Conservation (phyloP, 2,797 vertebrate genomes). For the Sebastes vulpes region DNA sequence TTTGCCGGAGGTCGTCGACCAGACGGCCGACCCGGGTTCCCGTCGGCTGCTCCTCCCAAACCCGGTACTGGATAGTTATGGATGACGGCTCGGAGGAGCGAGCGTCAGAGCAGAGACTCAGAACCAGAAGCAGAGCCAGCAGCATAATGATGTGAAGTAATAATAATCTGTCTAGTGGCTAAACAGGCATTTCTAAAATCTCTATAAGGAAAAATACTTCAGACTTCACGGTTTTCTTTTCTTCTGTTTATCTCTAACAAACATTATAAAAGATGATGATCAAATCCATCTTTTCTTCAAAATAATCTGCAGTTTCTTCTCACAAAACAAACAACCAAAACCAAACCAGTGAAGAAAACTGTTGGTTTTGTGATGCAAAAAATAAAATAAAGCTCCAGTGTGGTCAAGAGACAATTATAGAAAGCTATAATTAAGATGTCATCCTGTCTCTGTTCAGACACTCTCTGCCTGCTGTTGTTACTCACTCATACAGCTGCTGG, state of each 20-base stretch:
- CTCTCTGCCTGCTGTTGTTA: conserved; percentile 37
- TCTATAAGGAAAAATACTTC: background rate
- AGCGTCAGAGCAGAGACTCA: conserved; percentile 49
- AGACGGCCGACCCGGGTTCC: conserved; percentile 90
- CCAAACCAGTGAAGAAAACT: background rate
- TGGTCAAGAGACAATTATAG: conserved; percentile 13
- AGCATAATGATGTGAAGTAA: conserved; percentile 70
- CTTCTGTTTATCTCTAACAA: background rate
- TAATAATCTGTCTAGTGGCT: background rate
- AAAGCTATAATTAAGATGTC: conserved; percentile 33
- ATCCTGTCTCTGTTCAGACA: conserved; percentile 25
- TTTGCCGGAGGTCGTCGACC: conserved; percentile 85
- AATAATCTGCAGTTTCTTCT: background rate
- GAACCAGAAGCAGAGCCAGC: conserved; percentile 70
- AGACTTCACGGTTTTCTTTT: background rate
- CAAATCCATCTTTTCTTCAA: background rate
- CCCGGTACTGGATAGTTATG: conserved; percentile 82
- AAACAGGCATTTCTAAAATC: conserved; percentile 32
- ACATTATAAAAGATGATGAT: background rate
- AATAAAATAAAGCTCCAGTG: background rate
- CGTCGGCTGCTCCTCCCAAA: conserved; percentile 89
- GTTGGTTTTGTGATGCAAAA: background rate
- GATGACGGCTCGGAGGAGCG: conserved; percentile 57
- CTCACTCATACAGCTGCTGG: conserved; percentile 77
- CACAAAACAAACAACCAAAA: background rate